Conservation (phyloP, 2,113 vertebrate species). For the Ictalurus furcatus region DNA sequence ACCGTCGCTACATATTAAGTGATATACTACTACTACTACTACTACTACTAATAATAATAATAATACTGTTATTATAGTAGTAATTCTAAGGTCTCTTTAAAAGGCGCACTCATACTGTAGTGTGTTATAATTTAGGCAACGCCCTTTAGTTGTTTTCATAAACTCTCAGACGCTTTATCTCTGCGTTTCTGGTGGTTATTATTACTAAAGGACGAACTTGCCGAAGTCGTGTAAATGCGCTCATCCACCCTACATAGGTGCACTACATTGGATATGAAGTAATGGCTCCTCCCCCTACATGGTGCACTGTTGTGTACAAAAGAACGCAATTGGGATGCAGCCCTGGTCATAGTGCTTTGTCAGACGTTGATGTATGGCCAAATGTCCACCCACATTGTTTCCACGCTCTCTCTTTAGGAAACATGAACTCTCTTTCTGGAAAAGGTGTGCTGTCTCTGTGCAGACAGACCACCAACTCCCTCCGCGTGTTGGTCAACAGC, state of each 20-base stretch:
- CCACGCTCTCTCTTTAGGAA: slow-evolving; percentile 56
- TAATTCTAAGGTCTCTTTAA: neutral
- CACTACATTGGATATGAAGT: neutral
- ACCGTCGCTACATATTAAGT: neutral
- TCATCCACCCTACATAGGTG: neutral
- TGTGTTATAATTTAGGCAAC: neutral
- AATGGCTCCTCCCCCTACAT: neutral
- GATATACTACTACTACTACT: too few species aligned
- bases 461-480: slow-evolving; percentile 58
- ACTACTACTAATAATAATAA: neutral
- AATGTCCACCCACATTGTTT: neutral
- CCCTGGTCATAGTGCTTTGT: neutral
- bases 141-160: neutral
- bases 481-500: slow-evolving; percentile 54
- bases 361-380: neutral
- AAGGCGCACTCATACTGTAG: neutral
- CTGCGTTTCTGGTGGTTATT: slow-evolving; percentile 46
- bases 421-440: slow-evolving; percentile 72
- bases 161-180: neutral
- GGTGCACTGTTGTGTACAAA: neutral
- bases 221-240: slow-evolving; percentile 8
- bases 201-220: slow-evolving; percentile 22
- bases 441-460: slow-evolving; percentile 68
- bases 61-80: neutral
- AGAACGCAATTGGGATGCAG: neutral